Conservation (phyloP, 2,797 vertebrate genomes). For the Cossypha polioptera region DNA sequence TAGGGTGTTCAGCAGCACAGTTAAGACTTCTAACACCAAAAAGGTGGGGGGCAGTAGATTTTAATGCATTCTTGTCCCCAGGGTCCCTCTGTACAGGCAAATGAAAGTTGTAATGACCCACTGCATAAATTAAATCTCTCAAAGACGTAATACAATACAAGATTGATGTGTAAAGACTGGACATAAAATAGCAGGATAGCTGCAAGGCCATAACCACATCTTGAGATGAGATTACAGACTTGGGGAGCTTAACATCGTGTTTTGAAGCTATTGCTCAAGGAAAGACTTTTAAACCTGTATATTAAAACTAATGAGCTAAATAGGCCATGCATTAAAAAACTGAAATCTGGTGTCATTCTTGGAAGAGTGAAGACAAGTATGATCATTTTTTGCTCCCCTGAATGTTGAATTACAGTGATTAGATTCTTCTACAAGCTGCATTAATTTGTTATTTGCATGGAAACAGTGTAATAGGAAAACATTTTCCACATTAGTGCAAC, state of each 20-base stretch:
- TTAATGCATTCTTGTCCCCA: background rate
- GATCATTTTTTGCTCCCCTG: constrained; percentile 66
- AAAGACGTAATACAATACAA: background rate
- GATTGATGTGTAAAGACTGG: background rate
- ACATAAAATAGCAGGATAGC: background rate
- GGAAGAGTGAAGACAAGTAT: constrained; percentile 41
- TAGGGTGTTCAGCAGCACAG: background rate
- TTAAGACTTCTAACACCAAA: background rate
- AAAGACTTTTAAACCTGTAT: constrained; percentile 47
- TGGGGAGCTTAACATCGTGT: background rate
- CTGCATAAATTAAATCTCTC: constrained; percentile 6
- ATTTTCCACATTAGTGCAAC: constrained; percentile 64
- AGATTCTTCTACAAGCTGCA: constrained; percentile 55
- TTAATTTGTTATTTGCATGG: constrained; percentile 69
- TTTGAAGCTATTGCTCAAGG: background rate
- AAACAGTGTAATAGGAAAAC: constrained; percentile 56
- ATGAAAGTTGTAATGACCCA: constrained; percentile 13
- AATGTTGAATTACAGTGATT: constrained; percentile 66
- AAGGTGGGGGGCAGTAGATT: background rate
- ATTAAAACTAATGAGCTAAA: constrained; percentile 59
- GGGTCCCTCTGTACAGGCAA: background rate
- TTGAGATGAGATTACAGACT: background rate
- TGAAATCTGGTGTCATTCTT: constrained; percentile 58
- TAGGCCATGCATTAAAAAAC: constrained; percentile 41
- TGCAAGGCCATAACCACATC: background rate